A percentile compares a stretch with the other conserved stretches of the same genome.
Conservation (phyloP, 2,888 invertebrate genomes). For the Lasioglossum morio region DNA sequence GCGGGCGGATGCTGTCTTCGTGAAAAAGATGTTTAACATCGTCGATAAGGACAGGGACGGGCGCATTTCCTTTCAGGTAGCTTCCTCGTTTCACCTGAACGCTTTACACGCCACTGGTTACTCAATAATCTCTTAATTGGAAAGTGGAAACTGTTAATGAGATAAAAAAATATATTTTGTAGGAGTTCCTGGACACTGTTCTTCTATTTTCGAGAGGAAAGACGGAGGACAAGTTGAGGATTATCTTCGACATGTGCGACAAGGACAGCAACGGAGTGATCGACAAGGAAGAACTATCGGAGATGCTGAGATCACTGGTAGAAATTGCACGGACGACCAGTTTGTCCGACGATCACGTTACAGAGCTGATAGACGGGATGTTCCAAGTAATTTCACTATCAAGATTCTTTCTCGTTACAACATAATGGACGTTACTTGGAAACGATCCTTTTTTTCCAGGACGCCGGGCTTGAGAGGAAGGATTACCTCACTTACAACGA, state of each 20-base stretch:
- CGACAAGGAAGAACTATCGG: slow-evolving; percentile 96
- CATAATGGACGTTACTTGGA: neutral
- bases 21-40: slow-evolving; percentile 98
- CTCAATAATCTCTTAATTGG: slow-evolving; percentile 1
- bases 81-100: neutral
- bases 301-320: slow-evolving; percentile 96
- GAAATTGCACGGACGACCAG: slow-evolving; percentile 97
- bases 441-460: slow-evolving; percentile 85
- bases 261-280: slow-evolving; percentile 97
- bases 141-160: neutral
- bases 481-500: slow-evolving; percentile 95
- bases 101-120: neutral
- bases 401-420: neutral
- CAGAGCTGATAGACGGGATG: slow-evolving; percentile 97
- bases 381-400: slow-evolving; percentile 87
- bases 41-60: slow-evolving; percentile 98
- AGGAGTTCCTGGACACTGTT: slow-evolving; percentile 97
- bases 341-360: slow-evolving; percentile 95
- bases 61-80: slow-evolving; percentile 95
- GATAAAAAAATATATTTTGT: neutral
- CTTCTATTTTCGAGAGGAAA: slow-evolving; percentile 96
- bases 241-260: slow-evolving; percentile 99
- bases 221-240: slow-evolving; percentile 96
- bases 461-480: slow-evolving; percentile 95
- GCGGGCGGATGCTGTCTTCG: slow-evolving; percentile 97